These are phyloP conservation scores for Meda fulgida DNA, from an alignment of 2,797 vertebrate genomes.

Conservation along the genomic window DNA sequence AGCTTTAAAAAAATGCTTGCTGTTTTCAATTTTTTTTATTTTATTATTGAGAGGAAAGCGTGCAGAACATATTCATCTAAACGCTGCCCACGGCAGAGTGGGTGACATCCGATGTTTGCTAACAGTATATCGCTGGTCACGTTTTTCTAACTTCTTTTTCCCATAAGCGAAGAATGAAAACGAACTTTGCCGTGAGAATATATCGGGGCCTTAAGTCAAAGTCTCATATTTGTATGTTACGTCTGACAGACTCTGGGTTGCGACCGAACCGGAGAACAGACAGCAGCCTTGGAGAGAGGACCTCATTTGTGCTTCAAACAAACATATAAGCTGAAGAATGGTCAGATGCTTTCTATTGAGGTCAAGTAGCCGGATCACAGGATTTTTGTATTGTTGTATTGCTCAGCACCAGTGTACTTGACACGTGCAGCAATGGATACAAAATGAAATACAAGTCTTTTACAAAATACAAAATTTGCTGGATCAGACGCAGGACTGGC, in stretches of 20 bases:
- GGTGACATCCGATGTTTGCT: neutral
- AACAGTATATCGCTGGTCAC: neutral
- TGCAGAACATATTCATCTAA: no score
- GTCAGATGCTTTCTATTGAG: neutral
- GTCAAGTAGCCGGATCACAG: neutral
- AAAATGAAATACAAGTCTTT: conserved; percentile 4
- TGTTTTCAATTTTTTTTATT: no score
- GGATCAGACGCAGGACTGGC: neutral
- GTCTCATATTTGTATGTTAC: conserved; percentile 7
- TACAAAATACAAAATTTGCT: neutral
- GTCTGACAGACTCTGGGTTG: neutral
- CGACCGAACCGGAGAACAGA: neutral
- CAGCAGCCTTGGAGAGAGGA: neutral
- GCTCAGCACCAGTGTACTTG: neutral
- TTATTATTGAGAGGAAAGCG: no score
- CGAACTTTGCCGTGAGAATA: neutral
- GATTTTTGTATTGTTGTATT: conserved; percentile 4
- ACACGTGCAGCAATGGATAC: neutral
- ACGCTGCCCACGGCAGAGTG: no score
- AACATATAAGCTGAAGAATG: conserved; percentile 27
- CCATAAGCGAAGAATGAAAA: neutral
- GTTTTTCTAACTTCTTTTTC: neutral
- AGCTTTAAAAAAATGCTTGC: neutral
- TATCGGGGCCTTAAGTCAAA: neutral
- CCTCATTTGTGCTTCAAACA: neutral